phyloP scores from a whole-genome alignment of 2,113 vertebrate genomes.

The Piliocolobus tephrosceles region DNA sequence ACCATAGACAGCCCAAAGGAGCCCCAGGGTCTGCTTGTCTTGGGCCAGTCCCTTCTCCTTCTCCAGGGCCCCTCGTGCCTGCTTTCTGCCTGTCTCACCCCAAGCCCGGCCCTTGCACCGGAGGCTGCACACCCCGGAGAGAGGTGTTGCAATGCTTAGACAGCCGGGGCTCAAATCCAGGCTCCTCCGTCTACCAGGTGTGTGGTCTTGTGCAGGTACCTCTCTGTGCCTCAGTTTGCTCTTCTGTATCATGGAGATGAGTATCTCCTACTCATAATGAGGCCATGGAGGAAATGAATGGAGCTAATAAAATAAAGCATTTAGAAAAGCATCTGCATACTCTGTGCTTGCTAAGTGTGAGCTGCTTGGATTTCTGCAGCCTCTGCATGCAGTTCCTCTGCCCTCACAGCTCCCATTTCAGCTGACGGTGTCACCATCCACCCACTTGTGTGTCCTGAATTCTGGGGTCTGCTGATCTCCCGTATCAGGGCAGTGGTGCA shows the following conservation, averaged over 20 bases:
- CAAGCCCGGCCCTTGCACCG: neutral
- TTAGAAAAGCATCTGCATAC: fast-evolving
- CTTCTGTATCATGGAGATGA: neutral
- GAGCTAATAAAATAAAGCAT: neutral
- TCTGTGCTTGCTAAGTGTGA: neutral
- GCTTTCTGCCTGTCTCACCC: fast-evolving
- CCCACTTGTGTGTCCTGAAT: neutral
- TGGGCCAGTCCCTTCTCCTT: too few relatives aligned
- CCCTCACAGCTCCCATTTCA: neutral
- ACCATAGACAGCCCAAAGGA: neutral
- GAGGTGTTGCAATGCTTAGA: fast-evolving
- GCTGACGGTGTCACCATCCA: fast-evolving
- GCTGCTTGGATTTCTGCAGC: neutral
- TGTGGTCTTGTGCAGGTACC: neutral
- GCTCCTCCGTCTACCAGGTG: neutral
- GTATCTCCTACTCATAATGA: neutral
- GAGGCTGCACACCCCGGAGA: neutral
- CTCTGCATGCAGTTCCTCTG: too few relatives aligned
- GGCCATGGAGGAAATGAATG: too few relatives aligned
- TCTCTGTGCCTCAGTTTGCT: neutral
- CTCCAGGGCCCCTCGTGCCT: fast-evolving
- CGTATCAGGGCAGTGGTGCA: fast-evolving
- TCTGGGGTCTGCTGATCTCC: neutral
- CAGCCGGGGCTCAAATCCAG: neutral
- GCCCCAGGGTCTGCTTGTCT: fast-evolving